A percentile compares a stretch with the other conserved stretches of the same genome.
These are phyloP conservation scores for Sialis lutaria DNA, from an alignment of 2,888 invertebrate genomes.

Conservation along the genomic window DNA sequence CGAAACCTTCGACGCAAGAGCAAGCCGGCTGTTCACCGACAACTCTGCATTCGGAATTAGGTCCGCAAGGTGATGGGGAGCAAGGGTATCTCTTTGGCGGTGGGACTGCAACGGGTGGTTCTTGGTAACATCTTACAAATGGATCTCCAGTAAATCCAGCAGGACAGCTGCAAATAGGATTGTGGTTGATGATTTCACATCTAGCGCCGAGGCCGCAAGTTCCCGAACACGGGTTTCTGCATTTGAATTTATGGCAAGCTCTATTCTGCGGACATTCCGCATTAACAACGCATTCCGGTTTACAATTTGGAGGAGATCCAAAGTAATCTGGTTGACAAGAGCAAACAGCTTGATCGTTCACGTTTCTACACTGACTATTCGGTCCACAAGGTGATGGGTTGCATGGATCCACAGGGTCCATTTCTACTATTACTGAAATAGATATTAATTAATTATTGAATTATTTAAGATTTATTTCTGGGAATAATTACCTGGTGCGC, in stretches of 20 bases:
- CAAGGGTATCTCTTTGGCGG: slow-evolving; percentile 31
- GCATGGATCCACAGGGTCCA: slow-evolving; percentile 35
- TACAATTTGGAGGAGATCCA: slow-evolving; percentile 57
- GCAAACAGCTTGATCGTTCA: slow-evolving; percentile 52
- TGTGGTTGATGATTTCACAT: slow-evolving; percentile 59
- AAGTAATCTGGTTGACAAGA: slow-evolving; percentile 50
- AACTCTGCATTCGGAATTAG: slow-evolving; percentile 42
- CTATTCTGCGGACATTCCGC: slow-evolving; percentile 53
- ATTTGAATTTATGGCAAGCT: slow-evolving; percentile 60
- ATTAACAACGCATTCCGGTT: slow-evolving; percentile 61
- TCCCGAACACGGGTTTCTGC: slow-evolving; percentile 54
- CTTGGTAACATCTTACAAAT: slow-evolving; percentile 43
- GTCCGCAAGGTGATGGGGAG: slow-evolving; percentile 40
- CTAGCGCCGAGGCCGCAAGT: slow-evolving; percentile 56
- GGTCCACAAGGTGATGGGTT: slow-evolving; percentile 59
- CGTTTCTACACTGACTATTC: slow-evolving; percentile 49
- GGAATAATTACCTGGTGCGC: slow-evolving; percentile 10
- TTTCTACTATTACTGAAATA: background rate
- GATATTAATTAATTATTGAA: background rate
- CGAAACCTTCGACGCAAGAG: slow-evolving; percentile 44
- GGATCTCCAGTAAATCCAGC: slow-evolving; percentile 55
- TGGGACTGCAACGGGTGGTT: slow-evolving; percentile 19
- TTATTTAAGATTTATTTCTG: slow-evolving; percentile 7
- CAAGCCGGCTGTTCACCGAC: slow-evolving; percentile 43
- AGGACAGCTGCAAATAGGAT: slow-evolving; percentile 57